Evolutionary conservation across 2,797 vertebrate species (phyloP).

Genomic region (Stomatorhinus walkeri): DNA sequence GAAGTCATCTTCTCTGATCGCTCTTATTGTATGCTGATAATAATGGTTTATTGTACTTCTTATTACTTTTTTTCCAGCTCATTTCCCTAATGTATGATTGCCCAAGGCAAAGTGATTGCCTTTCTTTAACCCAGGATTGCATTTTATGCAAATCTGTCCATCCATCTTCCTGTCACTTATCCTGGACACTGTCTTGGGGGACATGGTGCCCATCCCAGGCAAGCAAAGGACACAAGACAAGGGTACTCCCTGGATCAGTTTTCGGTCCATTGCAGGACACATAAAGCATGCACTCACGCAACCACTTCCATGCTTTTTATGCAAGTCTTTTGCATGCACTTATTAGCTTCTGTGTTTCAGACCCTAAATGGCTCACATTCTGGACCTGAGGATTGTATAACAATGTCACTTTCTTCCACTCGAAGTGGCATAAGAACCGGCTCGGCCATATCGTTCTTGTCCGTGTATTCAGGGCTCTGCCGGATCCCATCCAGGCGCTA

Average conservation of each 20-base stretch:
- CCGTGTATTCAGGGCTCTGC: neutral
- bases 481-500: neutral
- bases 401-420: neutral
- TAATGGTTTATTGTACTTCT: constrained; percentile 18
- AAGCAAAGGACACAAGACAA: neutral
- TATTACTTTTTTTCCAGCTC: constrained; percentile 13
- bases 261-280: neutral
- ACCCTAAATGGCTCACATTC: neutral
- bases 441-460: neutral
- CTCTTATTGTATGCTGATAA: constrained; percentile 7
- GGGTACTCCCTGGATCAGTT: neutral
- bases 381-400: neutral
- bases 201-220: neutral
- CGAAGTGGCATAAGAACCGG: neutral
- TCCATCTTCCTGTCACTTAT: neutral
- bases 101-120: neutral
- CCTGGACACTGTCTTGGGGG: neutral
- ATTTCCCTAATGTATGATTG: neutral
- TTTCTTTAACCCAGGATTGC: neutral
- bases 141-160: constrained; percentile 5
- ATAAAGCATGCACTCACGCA: neutral
- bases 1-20: neutral
- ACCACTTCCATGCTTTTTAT: neutral
- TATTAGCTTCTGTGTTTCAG: neutral
- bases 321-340: neutral